Base-by-base conservation (phyloP, 2,888 invertebrate species). In the Frankliniella fusca region DNA sequence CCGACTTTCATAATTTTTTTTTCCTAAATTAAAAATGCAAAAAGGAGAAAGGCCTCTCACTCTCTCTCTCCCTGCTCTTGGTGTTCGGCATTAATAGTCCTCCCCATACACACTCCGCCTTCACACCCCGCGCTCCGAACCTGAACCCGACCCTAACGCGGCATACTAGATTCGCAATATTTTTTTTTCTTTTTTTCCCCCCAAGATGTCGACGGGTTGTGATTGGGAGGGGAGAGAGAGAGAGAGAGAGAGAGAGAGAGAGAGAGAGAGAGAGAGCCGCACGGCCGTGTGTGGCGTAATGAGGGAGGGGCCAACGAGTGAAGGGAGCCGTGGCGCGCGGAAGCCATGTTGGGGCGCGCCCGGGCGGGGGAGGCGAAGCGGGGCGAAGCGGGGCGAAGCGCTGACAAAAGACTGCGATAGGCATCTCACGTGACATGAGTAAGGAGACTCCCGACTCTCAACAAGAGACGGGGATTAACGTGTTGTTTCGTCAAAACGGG, bases 361-460 rank as follows among this genome's bases (percentile, higher is more conserved):
- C 38, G 38, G 38, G 38, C 61, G 61, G 61, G 61, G 61, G 61
- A 20, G 61, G 61, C 18, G 18, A 18, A 20, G 54, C 50, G 50
- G 12, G 54, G 54, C 54, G 20, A 12, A 54, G 50, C 50, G 50
- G 54, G 20, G 70, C 23, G 27, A 76, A 76, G 10, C 23, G 27
- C 70, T 76, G 70, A 76, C 70, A 76, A 76, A 76, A 76, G 70
- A 0, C 54, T 54, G 70, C 70, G 70, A 54, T 76, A 27, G 27
- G 27, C 27, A 23, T 76, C 70, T 76, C 70, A 23, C 27, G 70
- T 76, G 70, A 10, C 70, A 76, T 76, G 70, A 3, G 27, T 76
- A 8, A 23, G 70, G 70, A 76, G 23, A 76, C 27, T 27, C 38
- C 27, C 70, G 70, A 23, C 27, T 27, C 38, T 5, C 38, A 38